Evolutionary conservation across 1,140 invertebrate genomes (phyloP), one percentile per base, ranked within the genome.

Genomic region (Drosophila lacertosa): DNA sequence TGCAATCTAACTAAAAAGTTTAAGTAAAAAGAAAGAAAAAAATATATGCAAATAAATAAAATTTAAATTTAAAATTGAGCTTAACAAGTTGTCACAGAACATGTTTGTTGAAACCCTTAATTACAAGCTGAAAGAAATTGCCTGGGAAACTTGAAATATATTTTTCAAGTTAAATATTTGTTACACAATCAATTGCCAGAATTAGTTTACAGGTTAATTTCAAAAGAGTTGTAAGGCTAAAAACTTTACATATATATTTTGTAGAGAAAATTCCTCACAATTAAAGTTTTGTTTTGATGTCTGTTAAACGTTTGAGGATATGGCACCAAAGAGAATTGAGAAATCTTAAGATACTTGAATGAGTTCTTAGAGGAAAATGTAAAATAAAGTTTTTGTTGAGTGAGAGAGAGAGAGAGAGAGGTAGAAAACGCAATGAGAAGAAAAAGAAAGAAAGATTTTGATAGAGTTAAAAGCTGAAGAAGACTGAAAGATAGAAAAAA

Each of bases 1-100:
- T 50, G 39, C 57, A 33, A 62, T 32, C 60, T 15, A 54, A 54
- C 51, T 26, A 26, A 22, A 45, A 45, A 45, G 44, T 35, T 5
- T n/a, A 24, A 15, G n/a, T 9, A n/a, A 24, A 11, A 44, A 15
- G 26, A 24, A 26, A 24, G 1, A n/a, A 13, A 0, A 53, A 39
- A 53, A 10, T 16, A 4, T 22, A 22, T 32, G 29, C 22, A 32
- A 13, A 57, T 37, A 53, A 9, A 16, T 26, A 24, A 16, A 18
- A 66, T 44, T 37, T 59, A 4, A 26, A 48, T 15, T 65, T 7
- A 13, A 44, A n/a, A 15, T 24, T 11, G 20, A n/a, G 22, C 4
- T 26, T 20, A 39, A 16, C 51, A 40, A 26, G 0, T 26, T 55
- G 29, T 33, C 18, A 11, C 39, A 2, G 37, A 6, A 11, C 15